Evolutionary conservation across 2,888 invertebrate genomes (phyloP).

Genomic region (Crematogaster levior): DNA sequence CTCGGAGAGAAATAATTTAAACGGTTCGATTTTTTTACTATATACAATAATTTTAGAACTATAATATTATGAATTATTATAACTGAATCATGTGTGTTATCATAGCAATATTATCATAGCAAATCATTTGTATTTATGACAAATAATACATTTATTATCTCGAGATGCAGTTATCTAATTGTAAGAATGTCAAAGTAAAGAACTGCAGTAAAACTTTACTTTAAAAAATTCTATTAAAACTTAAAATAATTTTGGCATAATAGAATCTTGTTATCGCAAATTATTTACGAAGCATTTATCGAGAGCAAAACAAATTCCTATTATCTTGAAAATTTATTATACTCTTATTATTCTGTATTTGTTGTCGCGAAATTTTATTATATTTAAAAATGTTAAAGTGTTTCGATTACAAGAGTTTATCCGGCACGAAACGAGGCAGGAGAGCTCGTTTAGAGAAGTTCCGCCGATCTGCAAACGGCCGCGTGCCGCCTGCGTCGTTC

Average conservation of each 20-base stretch:
- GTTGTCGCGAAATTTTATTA: constrained; percentile 18
- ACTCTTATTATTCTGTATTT: constrained; percentile 3
- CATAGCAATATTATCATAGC: no score
- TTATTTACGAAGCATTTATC: constrained; percentile 14
- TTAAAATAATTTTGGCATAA: constrained; percentile 12
- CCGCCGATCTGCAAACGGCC: constrained; percentile 30
- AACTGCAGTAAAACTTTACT: background rate
- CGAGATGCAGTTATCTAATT: background rate
- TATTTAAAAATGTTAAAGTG: constrained; percentile 46
- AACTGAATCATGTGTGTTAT: no score
- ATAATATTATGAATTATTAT: no score
- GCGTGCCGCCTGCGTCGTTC: constrained; percentile 16
- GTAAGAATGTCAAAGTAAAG: background rate
- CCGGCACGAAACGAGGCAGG: background rate
- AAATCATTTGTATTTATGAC: background rate
- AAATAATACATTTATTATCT: background rate
- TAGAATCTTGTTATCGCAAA: constrained; percentile 6
- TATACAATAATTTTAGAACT: background rate
- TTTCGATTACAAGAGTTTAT: constrained; percentile 43
- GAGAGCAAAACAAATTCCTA: background rate
- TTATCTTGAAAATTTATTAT: constrained; percentile 9
- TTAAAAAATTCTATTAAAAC: background rate
- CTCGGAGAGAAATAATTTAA: background rate
- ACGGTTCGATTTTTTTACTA: background rate
- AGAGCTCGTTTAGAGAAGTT: constrained; percentile 52